Evolutionary conservation across 37 sponge, comb jelly and placozoan species (phyloP).

Genomic region (Geodia barretti): DNA sequence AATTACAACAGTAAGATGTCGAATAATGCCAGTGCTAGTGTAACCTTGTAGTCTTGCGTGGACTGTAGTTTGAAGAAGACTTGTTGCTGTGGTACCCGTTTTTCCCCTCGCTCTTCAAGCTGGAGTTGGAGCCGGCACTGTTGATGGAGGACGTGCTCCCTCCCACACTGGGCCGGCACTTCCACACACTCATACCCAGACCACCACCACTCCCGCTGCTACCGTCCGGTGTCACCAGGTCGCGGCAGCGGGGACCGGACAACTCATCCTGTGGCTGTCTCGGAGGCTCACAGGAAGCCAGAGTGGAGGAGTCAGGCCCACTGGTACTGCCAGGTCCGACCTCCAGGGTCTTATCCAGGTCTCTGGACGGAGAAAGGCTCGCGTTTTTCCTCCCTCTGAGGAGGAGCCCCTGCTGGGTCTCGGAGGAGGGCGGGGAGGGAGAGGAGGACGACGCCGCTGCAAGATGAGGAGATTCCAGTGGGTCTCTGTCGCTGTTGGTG

Average conservation of each 20-base stretch:
- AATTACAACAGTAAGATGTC: too few species aligned
- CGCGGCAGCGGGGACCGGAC: not conserved
- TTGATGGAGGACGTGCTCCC: constrained; percentile 44
- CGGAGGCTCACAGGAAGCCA: too few species aligned
- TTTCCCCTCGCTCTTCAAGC: constrained; percentile 44
- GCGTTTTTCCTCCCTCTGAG: not conserved
- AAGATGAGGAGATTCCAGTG: not conserved
- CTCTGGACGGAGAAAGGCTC: not conserved
- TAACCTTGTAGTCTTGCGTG: constrained; percentile 22
- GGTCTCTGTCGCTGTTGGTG: constrained; percentile 26
- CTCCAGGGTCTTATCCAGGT: not conserved
- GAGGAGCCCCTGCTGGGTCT: not conserved
- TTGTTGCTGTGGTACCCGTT: not conserved
- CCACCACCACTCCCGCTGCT: not conserved
- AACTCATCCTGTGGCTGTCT: not conserved
- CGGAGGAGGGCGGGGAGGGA: not conserved
- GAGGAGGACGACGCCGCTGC: not conserved
- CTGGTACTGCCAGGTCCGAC: not conserved
- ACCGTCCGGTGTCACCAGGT: not conserved
- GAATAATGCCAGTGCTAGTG: too few species aligned
- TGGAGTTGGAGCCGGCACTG: constrained; percentile 47
- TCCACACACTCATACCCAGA: constrained; percentile 12
- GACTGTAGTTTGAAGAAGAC: not conserved
- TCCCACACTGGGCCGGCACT: not conserved
- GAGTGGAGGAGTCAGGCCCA: constrained; percentile 6